phyloP scores from a whole-genome alignment of 2,797 vertebrate genomes.

The Cynopterus sphinx region DNA sequence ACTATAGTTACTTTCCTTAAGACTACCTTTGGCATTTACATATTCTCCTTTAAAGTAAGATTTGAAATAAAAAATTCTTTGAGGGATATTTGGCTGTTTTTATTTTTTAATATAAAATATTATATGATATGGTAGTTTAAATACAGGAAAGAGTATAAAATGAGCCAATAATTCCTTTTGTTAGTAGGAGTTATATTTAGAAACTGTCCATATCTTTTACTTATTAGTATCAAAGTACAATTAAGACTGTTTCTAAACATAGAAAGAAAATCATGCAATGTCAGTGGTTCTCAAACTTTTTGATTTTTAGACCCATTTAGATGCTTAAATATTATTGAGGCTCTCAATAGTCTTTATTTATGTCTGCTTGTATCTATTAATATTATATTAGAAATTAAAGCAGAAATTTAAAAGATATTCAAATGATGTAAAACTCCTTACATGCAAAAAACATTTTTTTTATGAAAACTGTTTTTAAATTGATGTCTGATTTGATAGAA shows the following conservation, averaged over 20 bases:
- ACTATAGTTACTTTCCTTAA: background rate
- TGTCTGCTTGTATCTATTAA: background rate
- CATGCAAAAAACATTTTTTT: background rate
- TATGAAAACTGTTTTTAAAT: background rate
- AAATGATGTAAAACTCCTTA: background rate
- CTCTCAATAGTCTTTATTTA: background rate
- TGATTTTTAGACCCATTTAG: background rate
- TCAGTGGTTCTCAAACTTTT: background rate
- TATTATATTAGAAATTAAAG: background rate
- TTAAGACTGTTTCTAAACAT: background rate
- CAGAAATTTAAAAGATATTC: background rate
- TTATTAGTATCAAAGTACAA: background rate
- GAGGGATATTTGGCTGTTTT: background rate
- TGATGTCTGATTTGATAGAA: background rate
- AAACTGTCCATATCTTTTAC: background rate
- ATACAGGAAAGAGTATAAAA: background rate
- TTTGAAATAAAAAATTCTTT: conserved; percentile 24
- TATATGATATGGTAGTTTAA: background rate
- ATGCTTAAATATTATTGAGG: background rate
- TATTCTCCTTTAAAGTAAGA: background rate
- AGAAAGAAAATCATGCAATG: background rate
- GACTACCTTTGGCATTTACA: background rate
- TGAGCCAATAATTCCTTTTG: background rate
- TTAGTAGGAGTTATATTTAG: background rate
- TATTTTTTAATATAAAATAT: conserved; percentile 20